These are phyloP conservation scores for Melipona bicolor DNA, from an alignment of 2,888 invertebrate genomes.

Conservation along the genomic window DNA sequence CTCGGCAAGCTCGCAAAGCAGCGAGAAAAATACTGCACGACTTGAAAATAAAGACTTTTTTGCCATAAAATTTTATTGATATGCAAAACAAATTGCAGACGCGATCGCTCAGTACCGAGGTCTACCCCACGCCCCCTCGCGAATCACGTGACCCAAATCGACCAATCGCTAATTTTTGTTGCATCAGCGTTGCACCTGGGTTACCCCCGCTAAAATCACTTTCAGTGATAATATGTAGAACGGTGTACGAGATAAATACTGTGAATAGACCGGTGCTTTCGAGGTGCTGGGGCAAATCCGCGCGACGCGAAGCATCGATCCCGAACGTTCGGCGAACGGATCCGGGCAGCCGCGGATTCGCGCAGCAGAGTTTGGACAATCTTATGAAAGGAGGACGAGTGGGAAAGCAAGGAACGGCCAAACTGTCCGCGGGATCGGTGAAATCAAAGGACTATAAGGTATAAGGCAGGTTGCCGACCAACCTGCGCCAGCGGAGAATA, in stretches of 20 bases:
- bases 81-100: too few relatives aligned
- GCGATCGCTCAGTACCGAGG: too few relatives aligned
- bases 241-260: not conserved
- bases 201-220: too few relatives aligned
- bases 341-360: conserved; percentile 1
- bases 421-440: conserved; percentile 68
- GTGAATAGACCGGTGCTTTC: not conserved
- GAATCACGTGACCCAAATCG: too few relatives aligned
- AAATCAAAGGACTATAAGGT: conserved; percentile 75
- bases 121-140: too few relatives aligned
- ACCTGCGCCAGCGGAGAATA: conserved; percentile 74
- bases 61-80: too few relatives aligned
- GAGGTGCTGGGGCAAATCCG: conserved; percentile 8
- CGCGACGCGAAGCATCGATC: too few relatives aligned
- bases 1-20: not conserved
- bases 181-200: too few relatives aligned
- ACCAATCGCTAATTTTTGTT: too few relatives aligned
- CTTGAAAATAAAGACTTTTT: too few relatives aligned
- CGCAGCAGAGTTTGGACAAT: conserved; percentile 54
- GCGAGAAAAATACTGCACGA: not conserved
- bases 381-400: conserved; percentile 62
- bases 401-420: conserved; percentile 43
- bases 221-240: not conserved
- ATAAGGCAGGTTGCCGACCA: conserved; percentile 65
- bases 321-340: not conserved